Evolutionary conservation across 2,113 vertebrate species (phyloP).

Genomic region (Monopterus albus): DNA sequence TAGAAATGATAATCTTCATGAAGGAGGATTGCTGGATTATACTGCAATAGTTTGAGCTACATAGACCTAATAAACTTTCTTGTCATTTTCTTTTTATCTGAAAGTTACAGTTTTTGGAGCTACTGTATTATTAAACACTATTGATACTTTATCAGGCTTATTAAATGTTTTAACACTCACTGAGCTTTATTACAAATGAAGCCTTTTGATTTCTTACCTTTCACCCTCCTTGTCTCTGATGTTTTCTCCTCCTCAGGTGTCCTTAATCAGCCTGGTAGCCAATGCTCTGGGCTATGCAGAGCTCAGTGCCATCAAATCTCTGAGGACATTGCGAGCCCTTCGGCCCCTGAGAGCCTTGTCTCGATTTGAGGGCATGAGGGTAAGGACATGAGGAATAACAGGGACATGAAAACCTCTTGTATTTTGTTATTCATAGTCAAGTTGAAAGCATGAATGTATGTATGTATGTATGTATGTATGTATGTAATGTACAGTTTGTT

Average conservation of each 20-base stretch:
- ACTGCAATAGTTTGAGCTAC: too few species aligned
- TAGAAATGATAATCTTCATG: too few species aligned
- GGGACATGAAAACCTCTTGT: not conserved
- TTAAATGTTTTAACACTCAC: conserved; percentile 4
- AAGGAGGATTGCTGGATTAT: too few species aligned
- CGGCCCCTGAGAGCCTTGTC: conserved; percentile 96
- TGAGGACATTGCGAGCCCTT: conserved; percentile 95
- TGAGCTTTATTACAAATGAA: not conserved
- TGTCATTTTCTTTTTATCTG: too few species aligned
- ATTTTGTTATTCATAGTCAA: not conserved
- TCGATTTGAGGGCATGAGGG: conserved; percentile 99
- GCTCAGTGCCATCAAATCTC: conserved; percentile 95
- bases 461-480: too few species aligned
- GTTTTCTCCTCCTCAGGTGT: conserved; percentile 84
- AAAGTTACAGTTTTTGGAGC: not conserved
- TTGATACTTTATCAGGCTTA: too few species aligned
- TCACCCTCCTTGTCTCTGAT: conserved; percentile 23
- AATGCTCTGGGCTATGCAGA: conserved; percentile 96
- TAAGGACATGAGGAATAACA: conserved; percentile 77
- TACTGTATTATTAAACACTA: conserved; percentile 1
- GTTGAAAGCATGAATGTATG: not conserved
- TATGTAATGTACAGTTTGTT: too few species aligned
- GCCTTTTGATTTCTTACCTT: conserved; percentile 3
- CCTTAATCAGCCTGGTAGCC: conserved; percentile 94
- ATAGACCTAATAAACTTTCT: too few species aligned